These are phyloP conservation scores for Nysson spinosus DNA, from an alignment of 2,888 invertebrate species.

Conservation along the genomic window DNA sequence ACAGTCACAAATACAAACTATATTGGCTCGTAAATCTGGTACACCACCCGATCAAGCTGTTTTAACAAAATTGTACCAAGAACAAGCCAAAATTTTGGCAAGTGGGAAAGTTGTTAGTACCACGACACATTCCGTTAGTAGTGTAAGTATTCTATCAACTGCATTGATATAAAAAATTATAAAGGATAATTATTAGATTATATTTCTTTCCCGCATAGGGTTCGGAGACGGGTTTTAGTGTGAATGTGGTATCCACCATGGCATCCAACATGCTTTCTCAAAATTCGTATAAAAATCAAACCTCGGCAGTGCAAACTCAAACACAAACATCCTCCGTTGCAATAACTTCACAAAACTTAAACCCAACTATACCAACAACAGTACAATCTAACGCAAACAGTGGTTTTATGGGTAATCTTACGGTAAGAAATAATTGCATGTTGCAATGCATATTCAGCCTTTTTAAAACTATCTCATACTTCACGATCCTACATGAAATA, in stretches of 20 bases:
- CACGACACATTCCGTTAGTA: conserved; percentile 64
- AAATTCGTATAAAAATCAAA: conserved; percentile 70
- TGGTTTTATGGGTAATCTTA: conserved; percentile 62
- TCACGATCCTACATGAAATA: too few species aligned
- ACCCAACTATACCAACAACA: conserved; percentile 52
- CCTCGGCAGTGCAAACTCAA: conserved; percentile 74
- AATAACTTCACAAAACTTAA: conserved; percentile 63
- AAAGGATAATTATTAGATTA: neutral
- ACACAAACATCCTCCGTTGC: conserved; percentile 64
- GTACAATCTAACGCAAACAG: conserved; percentile 62
- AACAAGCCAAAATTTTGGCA: conserved; percentile 85
- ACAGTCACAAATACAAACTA: conserved; percentile 82
- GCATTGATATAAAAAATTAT: too few species aligned
- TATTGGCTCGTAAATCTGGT: conserved; percentile 79
- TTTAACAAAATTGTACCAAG: conserved; percentile 82
- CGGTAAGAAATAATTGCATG: conserved; percentile 54
- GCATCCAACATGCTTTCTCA: conserved; percentile 64
- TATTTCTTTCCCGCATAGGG: conserved; percentile 50
- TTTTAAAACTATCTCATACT: too few species aligned
- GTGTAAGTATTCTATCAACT: conserved; percentile 69
- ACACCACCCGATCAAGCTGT: conserved; percentile 80
- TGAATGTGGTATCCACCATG: conserved; percentile 64
- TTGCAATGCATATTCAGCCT: too few species aligned
- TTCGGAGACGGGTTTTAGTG: conserved; percentile 65
- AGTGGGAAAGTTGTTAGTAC: conserved; percentile 82